phyloP scores from a whole-genome alignment of 2,113 vertebrate genomes.

The Talpa occidentalis region DNA sequence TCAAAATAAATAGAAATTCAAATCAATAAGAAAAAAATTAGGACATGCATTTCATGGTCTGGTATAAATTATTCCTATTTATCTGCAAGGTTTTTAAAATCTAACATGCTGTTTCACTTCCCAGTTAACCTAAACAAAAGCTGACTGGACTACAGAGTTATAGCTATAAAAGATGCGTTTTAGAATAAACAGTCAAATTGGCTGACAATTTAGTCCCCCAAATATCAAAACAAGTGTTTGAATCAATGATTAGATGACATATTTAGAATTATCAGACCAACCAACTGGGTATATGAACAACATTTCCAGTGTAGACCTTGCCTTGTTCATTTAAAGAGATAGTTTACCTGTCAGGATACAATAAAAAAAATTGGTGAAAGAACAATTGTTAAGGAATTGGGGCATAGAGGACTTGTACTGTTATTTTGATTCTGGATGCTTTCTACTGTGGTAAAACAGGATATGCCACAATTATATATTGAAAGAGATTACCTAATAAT shows the following conservation, averaged over 20 bases:
- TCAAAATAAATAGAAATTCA: slow-evolving; percentile 25
- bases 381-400: not conserved
- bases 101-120: slow-evolving; percentile 10
- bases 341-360: not conserved
- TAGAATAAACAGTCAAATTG: not conserved
- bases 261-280: not conserved
- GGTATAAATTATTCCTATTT: slow-evolving; percentile 3
- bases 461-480: not conserved
- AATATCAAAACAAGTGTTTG: not conserved
- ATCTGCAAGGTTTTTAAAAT: not conserved
- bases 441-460: not conserved
- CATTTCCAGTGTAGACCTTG: not conserved
- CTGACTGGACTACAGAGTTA: not conserved
- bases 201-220: not conserved
- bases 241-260: not conserved
- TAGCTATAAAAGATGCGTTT: not conserved
- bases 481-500: not conserved
- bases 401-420: not conserved
- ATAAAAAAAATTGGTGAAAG: not conserved
- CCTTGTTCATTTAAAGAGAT: not conserved
- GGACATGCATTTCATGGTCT: not conserved
- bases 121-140: not conserved
- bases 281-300: not conserved
- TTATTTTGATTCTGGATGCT: not conserved
- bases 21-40: not conserved